These are phyloP conservation scores for Plutomurus gul DNA, from an alignment of 1,140 invertebrate genomes.

Conservation along the genomic window DNA sequence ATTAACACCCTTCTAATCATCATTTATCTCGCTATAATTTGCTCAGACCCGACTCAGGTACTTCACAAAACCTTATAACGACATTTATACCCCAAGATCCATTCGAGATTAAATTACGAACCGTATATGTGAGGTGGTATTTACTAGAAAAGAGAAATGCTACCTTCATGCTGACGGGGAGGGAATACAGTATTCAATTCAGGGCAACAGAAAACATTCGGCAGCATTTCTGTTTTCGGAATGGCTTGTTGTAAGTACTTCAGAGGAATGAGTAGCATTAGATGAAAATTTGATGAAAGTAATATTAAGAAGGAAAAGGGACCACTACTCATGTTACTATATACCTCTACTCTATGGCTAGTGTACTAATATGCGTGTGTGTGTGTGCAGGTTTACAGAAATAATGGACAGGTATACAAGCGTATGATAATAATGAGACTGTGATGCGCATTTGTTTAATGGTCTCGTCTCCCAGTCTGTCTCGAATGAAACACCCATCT, in stretches of 20 bases:
- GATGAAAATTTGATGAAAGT: constrained; percentile 17
- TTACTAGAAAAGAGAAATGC: too few relatives aligned
- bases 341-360: too few relatives aligned
- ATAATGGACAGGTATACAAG: neutral
- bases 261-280: neutral
- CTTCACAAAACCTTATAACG: too few relatives aligned
- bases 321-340: too few relatives aligned
- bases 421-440: constrained; percentile 9
- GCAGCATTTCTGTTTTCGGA: neutral
- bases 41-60: neutral
- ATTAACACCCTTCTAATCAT: constrained; percentile 24
- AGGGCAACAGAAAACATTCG: too few relatives aligned
- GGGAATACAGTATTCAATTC: too few relatives aligned
- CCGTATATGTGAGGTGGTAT: too few relatives aligned
- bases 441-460: constrained; percentile 16
- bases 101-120: too few relatives aligned
- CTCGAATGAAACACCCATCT: constrained; percentile 20
- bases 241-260: neutral
- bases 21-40: constrained; percentile 11
- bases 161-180: too few relatives aligned
- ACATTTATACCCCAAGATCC: too few relatives aligned
- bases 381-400: neutral
- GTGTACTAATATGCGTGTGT: too few relatives aligned
- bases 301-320: neutral
- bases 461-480: constrained; percentile 13